Conservation (phyloP, 2,797 vertebrate species). For the Coluber constrictor region DNA sequence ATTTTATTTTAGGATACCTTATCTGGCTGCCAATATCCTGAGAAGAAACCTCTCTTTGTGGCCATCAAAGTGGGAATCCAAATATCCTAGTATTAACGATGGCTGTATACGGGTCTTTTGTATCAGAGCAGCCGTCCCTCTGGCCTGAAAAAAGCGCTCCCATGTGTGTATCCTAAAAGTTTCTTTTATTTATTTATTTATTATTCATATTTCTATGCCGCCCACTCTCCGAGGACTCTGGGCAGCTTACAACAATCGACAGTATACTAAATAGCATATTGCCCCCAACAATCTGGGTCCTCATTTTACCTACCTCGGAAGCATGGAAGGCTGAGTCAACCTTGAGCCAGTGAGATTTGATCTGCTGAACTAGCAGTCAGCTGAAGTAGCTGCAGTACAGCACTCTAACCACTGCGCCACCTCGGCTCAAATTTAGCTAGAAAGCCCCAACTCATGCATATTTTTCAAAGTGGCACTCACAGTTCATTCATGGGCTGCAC, state of each 20-base stretch:
- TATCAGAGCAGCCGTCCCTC: slow-evolving; percentile 59
- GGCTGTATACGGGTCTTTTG: slow-evolving; percentile 56
- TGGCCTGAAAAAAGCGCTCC: slow-evolving; percentile 52
- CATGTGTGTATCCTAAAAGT: slow-evolving; percentile 43
- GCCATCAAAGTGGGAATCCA: not conserved
- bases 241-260: too few species aligned
- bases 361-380: too few species aligned
- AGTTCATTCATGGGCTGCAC: slow-evolving; percentile 39
- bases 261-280: too few species aligned
- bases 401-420: too few species aligned
- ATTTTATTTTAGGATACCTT: not conserved
- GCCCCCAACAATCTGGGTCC: too few species aligned
- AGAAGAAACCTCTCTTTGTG: not conserved
- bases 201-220: too few species aligned
- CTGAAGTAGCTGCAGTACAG: too few species aligned
- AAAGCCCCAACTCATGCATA: not conserved
- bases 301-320: too few species aligned
- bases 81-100: slow-evolving; percentile 46
- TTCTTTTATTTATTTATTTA: not conserved
- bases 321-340: too few species aligned
- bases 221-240: too few species aligned
- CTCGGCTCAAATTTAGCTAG: slow-evolving; percentile 1
- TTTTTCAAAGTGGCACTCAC: slow-evolving; percentile 44
- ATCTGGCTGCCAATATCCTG: not conserved
- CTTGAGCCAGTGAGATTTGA: too few species aligned